Base-by-base conservation (phyloP, 2,888 invertebrate species). In the Caenorhabditis angaria region DNA sequence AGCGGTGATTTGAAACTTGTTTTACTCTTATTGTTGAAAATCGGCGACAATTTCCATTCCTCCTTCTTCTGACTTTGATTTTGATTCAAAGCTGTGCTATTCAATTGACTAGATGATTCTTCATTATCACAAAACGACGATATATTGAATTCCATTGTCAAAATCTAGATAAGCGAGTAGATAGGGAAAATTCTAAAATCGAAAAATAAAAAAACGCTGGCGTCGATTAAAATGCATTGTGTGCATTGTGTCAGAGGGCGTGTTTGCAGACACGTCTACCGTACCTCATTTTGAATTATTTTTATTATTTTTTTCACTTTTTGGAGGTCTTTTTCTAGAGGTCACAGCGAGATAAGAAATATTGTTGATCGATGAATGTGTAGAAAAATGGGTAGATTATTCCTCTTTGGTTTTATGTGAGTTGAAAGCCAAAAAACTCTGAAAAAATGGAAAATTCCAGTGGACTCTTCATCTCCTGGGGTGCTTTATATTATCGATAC, bases 21-120 rank as follows among this genome's bases (percentile, higher is more conserved):
- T 27, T 56, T 20, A 28, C 57, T 14, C 65, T 65, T 1, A 65
- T 59, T 12, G 41, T 41, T 41, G 41, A 65, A 32, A 51, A 73
- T 73, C 3, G 73, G 73, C 20, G 73, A 73, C 10, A 69, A 22
- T 53, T 62, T 65, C 73, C 73, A 73, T 63, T 73, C 73, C 68
- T 55, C 57, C 25, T 57, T 48, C 18, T 24, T 12, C 24, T 22
- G 29, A 27, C 48, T 51, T 5, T 18, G 18, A 54, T 65, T 65
- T 18, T 62, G 59, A n/a, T 73, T 65, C 3, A 69, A 6, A 8
- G 63, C 73, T 1, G 73, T 73, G 35, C 73, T 73, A 41, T 73
- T 68, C 25, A 73, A 51, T 27, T 62, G 58, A 53, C 29, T 53
- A 32, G 58, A 41, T 3, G 61, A 20, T 25, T 72, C 72, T 48